These are phyloP conservation scores for Eudasyphora cyanicolor DNA, from an alignment of 2,888 invertebrate species.

Conservation along the genomic window DNA sequence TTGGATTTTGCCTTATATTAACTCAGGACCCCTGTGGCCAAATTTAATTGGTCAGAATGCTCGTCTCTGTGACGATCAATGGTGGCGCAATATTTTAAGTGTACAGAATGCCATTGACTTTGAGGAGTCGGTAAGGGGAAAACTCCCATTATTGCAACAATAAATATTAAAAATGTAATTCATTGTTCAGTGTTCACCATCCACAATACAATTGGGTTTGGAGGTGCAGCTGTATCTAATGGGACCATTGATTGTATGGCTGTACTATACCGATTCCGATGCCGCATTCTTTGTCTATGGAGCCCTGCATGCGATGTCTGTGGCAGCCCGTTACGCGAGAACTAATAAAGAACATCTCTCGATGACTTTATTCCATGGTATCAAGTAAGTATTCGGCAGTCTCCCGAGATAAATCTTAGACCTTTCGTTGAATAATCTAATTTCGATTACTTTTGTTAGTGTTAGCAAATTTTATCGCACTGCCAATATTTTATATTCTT, in stretches of 20 bases:
- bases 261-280: conserved; percentile 82
- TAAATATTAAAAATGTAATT: too few relatives aligned
- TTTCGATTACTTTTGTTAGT: conserved; percentile 75
- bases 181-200: conserved; percentile 85
- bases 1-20: conserved; percentile 84
- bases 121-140: conserved; percentile 84
- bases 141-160: background rate
- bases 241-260: conserved; percentile 85
- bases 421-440: background rate
- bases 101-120: conserved; percentile 86
- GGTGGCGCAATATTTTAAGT: conserved; percentile 86
- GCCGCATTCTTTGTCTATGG: conserved; percentile 82
- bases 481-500: conserved; percentile 84
- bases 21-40: conserved; percentile 86
- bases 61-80: conserved; percentile 84
- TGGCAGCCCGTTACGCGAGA: conserved; percentile 84
- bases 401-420: background rate
- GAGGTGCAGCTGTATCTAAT: conserved; percentile 87
- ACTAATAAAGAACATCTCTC: conserved; percentile 84
- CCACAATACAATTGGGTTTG: conserved; percentile 87
- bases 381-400: conserved; percentile 82
- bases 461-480: conserved; percentile 86
- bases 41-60: conserved; percentile 84
- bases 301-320: conserved; percentile 82
- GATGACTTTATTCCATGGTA: conserved; percentile 85